Percentiles rank a stretch among this genome's conserved stretches.
Evolutionary conservation across 2,113 vertebrate genomes (phyloP).

Genomic region (Triplophysa dalaica): DNA sequence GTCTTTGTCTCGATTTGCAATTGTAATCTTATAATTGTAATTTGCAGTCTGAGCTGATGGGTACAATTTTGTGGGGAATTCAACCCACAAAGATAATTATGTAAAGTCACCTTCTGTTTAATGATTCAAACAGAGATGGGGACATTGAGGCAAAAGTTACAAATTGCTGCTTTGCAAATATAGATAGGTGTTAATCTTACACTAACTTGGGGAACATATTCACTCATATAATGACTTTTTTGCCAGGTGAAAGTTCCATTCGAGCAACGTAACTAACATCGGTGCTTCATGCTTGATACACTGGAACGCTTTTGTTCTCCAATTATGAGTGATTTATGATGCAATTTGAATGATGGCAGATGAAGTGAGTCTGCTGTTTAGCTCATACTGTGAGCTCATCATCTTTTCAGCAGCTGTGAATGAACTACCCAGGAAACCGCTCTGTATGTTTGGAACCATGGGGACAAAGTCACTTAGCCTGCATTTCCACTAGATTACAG

Average conservation of each 20-base stretch:
- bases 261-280: background rate
- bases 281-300: constrained; percentile 29
- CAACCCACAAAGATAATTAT: too few species aligned
- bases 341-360: constrained; percentile 33
- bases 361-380: constrained; percentile 35
- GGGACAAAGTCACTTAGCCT: constrained; percentile 24
- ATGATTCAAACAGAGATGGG: too few species aligned
- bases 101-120: too few species aligned
- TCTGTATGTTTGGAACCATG: constrained; percentile 16
- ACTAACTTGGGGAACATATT: background rate
- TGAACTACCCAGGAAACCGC: constrained; percentile 25
- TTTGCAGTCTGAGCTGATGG: too few species aligned
- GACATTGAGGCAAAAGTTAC: too few species aligned
- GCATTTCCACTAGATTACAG: constrained; percentile 28
- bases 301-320: constrained; percentile 6
- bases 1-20: too few species aligned
- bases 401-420: constrained; percentile 33
- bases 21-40: too few species aligned
- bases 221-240: constrained; percentile 39
- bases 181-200: too few species aligned
- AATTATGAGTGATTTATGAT: constrained; percentile 50
- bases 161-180: too few species aligned
- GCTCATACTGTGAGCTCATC: constrained; percentile 29
- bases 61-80: too few species aligned
- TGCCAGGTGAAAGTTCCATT: constrained; percentile 42